A percentile compares a stretch with the other conserved stretches of the same genome.
These are phyloP conservation scores for Dasysyrphus albostriatus DNA, from an alignment of 2,888 invertebrate species.

Conservation along the genomic window DNA sequence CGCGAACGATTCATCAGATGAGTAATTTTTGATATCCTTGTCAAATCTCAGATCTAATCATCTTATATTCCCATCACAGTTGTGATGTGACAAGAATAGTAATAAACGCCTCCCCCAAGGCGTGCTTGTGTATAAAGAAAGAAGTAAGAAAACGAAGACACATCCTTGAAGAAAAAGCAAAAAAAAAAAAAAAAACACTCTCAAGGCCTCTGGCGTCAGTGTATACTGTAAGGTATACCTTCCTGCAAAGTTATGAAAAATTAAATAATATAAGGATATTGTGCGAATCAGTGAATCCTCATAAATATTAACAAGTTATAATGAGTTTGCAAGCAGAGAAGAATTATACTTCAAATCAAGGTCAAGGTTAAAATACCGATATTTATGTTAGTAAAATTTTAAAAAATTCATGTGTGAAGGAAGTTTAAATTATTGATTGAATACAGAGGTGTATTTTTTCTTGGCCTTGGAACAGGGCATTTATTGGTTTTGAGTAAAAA, in stretches of 20 bases:
- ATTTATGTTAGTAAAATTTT: neutral
- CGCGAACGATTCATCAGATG: neutral
- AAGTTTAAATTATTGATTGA: neutral
- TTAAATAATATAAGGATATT: constrained; percentile 4
- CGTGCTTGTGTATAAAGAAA: neutral
- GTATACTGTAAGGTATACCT: neutral
- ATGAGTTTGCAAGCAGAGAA: neutral
- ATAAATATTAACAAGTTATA: constrained; percentile 10
- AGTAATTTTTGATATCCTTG: constrained; percentile 31
- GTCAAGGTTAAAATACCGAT: neutral
- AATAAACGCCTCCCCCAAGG: constrained; percentile 8
- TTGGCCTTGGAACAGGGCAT: neutral
- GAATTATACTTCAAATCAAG: neutral
- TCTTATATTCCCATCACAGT: constrained; percentile 34
- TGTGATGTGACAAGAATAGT: constrained; percentile 34
- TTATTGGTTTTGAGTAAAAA: too few species aligned
- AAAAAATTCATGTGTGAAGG: neutral
- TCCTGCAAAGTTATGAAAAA: neutral
- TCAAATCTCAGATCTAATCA: constrained; percentile 45
- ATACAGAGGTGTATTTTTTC: neutral
- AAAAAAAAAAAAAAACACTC: neutral
- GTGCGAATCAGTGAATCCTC: constrained; percentile 4
- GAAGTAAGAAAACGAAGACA: constrained; percentile 3
- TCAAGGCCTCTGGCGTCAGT: neutral
- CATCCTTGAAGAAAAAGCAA: constrained; percentile 26